Conservation (phyloP, 2,797 vertebrate genomes). For the Galagoides demidoff region DNA sequence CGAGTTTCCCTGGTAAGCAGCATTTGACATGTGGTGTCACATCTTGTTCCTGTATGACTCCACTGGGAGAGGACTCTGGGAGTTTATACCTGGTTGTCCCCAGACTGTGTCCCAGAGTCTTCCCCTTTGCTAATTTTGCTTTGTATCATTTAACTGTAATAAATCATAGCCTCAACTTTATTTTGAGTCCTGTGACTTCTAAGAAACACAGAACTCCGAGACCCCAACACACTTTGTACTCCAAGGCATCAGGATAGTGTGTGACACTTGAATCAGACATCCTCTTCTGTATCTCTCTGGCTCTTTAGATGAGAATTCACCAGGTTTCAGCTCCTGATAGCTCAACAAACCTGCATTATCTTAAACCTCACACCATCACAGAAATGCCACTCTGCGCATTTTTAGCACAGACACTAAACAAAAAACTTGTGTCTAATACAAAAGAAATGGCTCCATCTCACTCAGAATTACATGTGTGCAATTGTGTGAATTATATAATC, state of each 20-base stretch:
- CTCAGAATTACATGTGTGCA: neutral
- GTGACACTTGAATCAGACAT: neutral
- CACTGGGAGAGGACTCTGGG: neutral
- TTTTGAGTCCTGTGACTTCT: neutral
- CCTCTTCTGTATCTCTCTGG: neutral
- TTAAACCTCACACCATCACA: neutral
- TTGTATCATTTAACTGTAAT: neutral
- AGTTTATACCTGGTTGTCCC: neutral
- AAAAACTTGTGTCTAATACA: neutral
- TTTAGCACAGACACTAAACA: neutral
- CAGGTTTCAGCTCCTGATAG: neutral
- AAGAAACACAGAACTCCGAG: neutral
- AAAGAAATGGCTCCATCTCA: neutral
- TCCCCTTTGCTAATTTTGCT: neutral
- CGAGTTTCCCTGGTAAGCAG: neutral
- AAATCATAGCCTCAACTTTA: neutral
- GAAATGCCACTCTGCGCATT: neutral
- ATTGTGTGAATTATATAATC: neutral
- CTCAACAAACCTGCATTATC: neutral
- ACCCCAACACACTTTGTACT: neutral
- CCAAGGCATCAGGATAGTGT: neutral
- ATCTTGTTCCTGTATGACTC: rapidly evolving
- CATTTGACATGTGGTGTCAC: neutral
- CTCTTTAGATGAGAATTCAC: neutral
- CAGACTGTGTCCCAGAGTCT: neutral